A percentile compares a stretch with the other conserved stretches of the same genome.
Evolutionary conservation across 37 sponge, comb jelly and placozoan genomes (phyloP).

Genomic region (Ephydatia muelleri): DNA sequence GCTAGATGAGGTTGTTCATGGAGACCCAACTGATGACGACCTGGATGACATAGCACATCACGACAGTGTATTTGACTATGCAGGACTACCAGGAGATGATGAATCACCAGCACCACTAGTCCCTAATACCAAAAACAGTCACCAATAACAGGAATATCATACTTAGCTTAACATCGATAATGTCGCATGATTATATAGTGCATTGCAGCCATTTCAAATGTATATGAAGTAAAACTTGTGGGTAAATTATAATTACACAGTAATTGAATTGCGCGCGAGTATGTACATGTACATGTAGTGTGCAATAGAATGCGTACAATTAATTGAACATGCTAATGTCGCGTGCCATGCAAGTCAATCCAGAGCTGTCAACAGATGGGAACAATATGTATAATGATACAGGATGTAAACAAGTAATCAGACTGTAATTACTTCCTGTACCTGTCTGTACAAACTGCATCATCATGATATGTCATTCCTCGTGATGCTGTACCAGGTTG

Average conservation of each 20-base stretch:
- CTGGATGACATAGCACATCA: neutral
- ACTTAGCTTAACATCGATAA: neutral
- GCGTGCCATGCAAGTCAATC: neutral
- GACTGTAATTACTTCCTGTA: neutral
- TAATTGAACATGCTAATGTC: neutral
- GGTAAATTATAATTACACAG: neutral
- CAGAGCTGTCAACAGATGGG: neutral
- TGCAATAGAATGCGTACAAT: neutral
- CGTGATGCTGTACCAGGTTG: neutral
- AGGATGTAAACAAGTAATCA: neutral
- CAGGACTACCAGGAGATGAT: neutral
- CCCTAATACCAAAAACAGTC: neutral
- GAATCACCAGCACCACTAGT: neutral
- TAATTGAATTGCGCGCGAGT: neutral
- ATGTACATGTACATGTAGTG: neutral
- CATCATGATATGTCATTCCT: neutral
- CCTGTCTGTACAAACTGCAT: neutral
- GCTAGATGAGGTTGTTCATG: neutral
- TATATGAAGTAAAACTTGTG: neutral
- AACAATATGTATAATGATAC: neutral
- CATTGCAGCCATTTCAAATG: neutral
- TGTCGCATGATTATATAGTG: neutral
- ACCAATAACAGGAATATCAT: neutral
- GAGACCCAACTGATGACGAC: neutral
- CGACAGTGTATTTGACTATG: neutral